Evolutionary conservation across 2,888 invertebrate species (phyloP).

Genomic region (Liodrosophila aerea): DNA sequence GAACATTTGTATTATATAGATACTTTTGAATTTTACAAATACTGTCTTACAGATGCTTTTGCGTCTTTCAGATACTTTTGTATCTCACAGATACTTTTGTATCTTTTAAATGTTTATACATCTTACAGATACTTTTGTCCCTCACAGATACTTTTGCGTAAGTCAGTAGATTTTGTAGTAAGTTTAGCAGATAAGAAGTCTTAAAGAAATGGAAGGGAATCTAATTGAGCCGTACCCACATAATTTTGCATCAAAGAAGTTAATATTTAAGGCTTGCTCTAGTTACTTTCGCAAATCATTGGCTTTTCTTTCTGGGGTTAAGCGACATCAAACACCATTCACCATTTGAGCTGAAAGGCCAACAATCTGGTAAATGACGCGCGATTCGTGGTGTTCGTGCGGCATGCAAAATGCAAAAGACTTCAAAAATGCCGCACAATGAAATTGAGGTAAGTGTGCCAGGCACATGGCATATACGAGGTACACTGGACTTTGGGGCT

Average conservation of each 20-base stretch:
- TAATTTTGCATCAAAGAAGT: neutral
- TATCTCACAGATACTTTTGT: too few relatives aligned
- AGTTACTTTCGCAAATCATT: neutral
- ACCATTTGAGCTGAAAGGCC: conserved; percentile 34
- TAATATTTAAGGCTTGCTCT: neutral
- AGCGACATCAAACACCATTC: conserved; percentile 15
- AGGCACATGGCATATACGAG: conserved; percentile 11
- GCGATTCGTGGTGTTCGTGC: conserved; percentile 19
- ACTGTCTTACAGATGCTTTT: too few relatives aligned
- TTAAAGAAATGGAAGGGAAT: too few relatives aligned
- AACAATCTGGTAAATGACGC: conserved; percentile 66
- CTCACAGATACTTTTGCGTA: too few relatives aligned
- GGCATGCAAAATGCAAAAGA: conserved; percentile 60
- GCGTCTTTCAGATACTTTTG: too few relatives aligned
- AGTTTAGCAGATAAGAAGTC: too few relatives aligned
- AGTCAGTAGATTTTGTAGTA: too few relatives aligned
- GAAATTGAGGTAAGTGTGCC: conserved; percentile 58
- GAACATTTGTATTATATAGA: too few relatives aligned
- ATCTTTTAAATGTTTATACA: too few relatives aligned
- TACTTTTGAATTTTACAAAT: too few relatives aligned
- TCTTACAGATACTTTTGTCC: too few relatives aligned
- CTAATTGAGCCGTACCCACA: too few relatives aligned
- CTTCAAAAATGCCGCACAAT: conserved; percentile 48
- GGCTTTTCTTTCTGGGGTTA: conserved; percentile 22
- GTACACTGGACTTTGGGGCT: neutral